These are phyloP conservation scores for Clarias macrocephalus DNA, from an alignment of 2,113 vertebrate species.

Conservation along the genomic window DNA sequence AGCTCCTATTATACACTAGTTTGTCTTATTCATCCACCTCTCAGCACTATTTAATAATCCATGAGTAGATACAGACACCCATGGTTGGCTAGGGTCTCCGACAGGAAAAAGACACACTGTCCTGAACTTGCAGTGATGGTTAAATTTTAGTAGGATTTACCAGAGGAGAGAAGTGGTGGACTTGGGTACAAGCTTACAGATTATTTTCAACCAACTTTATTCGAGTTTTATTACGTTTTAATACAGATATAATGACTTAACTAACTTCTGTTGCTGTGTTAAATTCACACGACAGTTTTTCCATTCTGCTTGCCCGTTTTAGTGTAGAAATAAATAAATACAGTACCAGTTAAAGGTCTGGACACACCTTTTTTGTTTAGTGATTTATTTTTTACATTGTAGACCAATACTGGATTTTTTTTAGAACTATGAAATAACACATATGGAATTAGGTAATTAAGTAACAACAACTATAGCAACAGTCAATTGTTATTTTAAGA, in stretches of 20 bases:
- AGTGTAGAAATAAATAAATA: too few species aligned
- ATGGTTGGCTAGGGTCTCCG: too few species aligned
- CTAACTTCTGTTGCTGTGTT: neutral
- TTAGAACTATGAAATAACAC: too few species aligned
- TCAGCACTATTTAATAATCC: conserved; percentile 63
- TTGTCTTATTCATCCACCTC: conserved; percentile 39
- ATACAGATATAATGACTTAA: neutral
- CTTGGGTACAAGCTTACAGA: neutral
- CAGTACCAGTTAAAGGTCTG: too few species aligned
- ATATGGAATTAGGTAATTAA: too few species aligned
- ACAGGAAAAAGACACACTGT: too few species aligned
- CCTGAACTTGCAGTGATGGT: neutral
- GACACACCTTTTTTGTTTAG: too few species aligned
- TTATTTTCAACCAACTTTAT: neutral
- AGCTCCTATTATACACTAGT: conserved; percentile 32
- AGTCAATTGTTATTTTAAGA: too few species aligned
- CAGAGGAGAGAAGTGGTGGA: neutral
- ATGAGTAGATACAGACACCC: neutral
- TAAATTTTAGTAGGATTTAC: neutral
- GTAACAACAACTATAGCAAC: too few species aligned
- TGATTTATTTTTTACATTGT: too few species aligned
- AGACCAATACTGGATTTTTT: too few species aligned
- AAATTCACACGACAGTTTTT: neutral
- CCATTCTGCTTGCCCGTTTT: too few species aligned
- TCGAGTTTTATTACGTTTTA: neutral